Base-by-base conservation (phyloP, 2,113 vertebrate genomes). In the Scophthalmus maximus region DNA sequence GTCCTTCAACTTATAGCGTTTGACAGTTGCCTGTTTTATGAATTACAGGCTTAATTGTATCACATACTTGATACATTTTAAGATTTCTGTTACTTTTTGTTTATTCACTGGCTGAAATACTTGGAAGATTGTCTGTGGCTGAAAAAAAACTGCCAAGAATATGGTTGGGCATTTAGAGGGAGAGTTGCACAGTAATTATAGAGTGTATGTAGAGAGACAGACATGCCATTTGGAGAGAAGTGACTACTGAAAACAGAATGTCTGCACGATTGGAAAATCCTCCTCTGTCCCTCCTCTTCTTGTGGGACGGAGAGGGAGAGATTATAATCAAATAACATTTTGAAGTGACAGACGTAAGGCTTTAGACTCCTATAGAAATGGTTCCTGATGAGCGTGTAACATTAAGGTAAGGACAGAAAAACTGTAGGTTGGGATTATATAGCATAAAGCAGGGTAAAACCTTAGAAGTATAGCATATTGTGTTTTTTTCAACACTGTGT, bases 141-240 rank as follows among this genome's bases (percentile, higher is more conserved):
- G 44, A 76, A 27, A 77, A 61, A 46, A 74, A 68, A 20, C 72
- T 82, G 80, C 89, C 85, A 87, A 88, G 67, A 78, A 46, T 67
- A 72, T 86, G 79, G 81, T 73, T 55, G 68, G 77, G 60, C 76
- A 78, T 87, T 84, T 76, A 76, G 30, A 82, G 77, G 80, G 82
- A 82, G 73, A 86, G 79, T 75, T 82, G 64, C 74, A 76, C 36
- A 46, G 83, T 91, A 93, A 93, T 91, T 91, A 91, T 69, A 92
- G 85, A 78, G 84, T 78, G 68, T 86, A 73, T 79, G 85, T 65
- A 76, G 78, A 79, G 81, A 85, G 65, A 84, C 83, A 85, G 65
- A 84, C 83, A 27, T 88, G 75, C 51, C 81, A 87, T 90, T 92
- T 86, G 47, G 73, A 77, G 62, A 73, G 68, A 71, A 76, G 63